Percentiles rank a stretch among this genome's conserved stretches.
Conservation (phyloP, 2,888 invertebrate genomes). For the Dorcus hopei region DNA sequence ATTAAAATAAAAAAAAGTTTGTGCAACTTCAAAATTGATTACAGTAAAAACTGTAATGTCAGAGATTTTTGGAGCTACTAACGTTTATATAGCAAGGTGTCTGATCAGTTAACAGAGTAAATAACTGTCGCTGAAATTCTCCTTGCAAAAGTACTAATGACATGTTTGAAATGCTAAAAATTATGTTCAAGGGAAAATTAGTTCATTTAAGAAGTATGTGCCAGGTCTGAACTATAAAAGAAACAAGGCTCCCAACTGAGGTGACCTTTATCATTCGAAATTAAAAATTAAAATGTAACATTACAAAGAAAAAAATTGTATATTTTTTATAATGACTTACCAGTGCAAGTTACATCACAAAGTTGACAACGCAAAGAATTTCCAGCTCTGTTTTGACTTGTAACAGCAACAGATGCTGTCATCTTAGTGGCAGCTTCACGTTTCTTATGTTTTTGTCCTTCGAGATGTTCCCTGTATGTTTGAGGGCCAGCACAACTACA, state of each 20-base stretch:
- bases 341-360: constrained; percentile 98
- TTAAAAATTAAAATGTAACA: no score
- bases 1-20: not conserved
- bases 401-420: constrained; percentile 61
- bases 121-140: constrained; percentile 24
- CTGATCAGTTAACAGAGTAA: constrained; percentile 23
- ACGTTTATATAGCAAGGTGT: constrained; percentile 27
- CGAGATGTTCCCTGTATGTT: constrained; percentile 93
- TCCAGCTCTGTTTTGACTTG: constrained; percentile 61
- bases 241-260: no score
- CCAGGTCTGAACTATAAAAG: no score
- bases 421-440: constrained; percentile 86
- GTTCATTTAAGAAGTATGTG: no score
- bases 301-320: not conserved
- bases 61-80: not conserved
- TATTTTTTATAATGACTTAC: constrained; percentile 43
- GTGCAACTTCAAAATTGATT: not conserved
- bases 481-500: constrained; percentile 50
- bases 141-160: constrained; percentile 23
- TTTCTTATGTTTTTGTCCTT: constrained; percentile 99
- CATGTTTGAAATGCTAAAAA: no score
- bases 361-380: constrained; percentile 89
- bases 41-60: not conserved
- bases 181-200: no score
- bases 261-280: no score